phyloP scores from a whole-genome alignment of 2,113 vertebrate species.

The Thryonomys swinderianus region DNA sequence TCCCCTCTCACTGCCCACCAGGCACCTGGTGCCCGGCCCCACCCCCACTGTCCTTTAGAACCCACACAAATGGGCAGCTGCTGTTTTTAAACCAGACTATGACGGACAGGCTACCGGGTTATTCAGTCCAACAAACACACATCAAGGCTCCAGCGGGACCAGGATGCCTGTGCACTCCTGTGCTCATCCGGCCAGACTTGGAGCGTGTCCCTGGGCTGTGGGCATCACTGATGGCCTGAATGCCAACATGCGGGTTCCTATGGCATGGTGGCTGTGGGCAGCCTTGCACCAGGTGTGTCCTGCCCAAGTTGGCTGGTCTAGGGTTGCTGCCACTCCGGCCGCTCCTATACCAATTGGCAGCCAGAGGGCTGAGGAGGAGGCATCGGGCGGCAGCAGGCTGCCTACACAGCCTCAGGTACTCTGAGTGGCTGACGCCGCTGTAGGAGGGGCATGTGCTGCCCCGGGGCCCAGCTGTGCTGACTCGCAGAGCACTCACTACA shows the following conservation, averaged over 20 bases:
- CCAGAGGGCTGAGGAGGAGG: neutral
- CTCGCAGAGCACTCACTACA: neutral
- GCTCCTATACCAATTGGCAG: neutral
- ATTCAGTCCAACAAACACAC: neutral
- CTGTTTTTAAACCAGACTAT: neutral
- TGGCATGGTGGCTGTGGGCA: no score
- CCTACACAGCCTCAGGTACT: neutral
- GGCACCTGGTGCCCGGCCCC: neutral
- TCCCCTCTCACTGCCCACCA: accelerated
- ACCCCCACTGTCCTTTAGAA: neutral
- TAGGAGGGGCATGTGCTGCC: neutral
- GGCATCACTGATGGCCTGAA: neutral
- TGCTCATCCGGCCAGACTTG: neutral
- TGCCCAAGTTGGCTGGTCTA: neutral
- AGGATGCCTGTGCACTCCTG: neutral
- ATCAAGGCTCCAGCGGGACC: neutral
- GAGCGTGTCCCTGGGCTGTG: neutral
- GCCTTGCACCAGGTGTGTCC: neutral
- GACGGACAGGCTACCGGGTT: neutral
- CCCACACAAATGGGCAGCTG: neutral
- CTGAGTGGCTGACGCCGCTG: neutral
- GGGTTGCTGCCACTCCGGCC: neutral
- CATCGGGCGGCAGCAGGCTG: neutral
- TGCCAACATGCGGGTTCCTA: no score
- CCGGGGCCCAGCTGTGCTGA: neutral